Evolutionary conservation across 2,113 vertebrate species (phyloP).

Genomic region (Zosterops borbonicus): DNA sequence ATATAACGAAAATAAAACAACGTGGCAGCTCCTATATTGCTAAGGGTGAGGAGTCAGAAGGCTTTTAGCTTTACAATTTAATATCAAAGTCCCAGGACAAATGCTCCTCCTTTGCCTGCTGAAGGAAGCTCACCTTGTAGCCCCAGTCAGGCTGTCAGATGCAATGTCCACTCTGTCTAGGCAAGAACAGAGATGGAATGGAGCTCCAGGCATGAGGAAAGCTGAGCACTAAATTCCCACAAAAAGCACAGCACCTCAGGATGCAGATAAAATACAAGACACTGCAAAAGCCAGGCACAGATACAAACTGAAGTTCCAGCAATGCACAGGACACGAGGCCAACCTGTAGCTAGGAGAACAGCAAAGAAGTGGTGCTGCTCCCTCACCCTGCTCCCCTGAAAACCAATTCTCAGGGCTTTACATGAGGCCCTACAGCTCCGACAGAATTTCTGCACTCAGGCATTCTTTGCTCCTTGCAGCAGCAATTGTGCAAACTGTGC

Average conservation of each 20-base stretch:
- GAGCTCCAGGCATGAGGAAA: background rate
- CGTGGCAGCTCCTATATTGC: conserved; percentile 11
- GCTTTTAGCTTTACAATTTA: conserved; percentile 4
- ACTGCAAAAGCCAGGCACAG: background rate
- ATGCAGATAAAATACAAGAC: background rate
- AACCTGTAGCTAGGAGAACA: background rate
- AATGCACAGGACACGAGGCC: fast-evolving
- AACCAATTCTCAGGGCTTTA: background rate
- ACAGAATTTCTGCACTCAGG: fast-evolving
- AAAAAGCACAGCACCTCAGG: background rate
- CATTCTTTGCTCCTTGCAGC: background rate
- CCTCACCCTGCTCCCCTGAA: background rate
- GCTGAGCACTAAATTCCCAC: background rate
- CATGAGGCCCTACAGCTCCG: background rate
- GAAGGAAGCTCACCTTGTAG: background rate
- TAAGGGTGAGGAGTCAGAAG: conserved; percentile 2
- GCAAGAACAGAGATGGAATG: background rate
- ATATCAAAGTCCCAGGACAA: conserved; percentile 3
- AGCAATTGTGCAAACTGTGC: fast-evolving
- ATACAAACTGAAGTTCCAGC: background rate
- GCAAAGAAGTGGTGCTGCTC: background rate
- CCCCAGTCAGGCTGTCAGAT: background rate
- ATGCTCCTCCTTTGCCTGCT: background rate
- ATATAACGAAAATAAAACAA: conserved; percentile 58
- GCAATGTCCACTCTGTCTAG: background rate